Base-by-base conservation (phyloP, 2,797 vertebrate species). In the Gymnopithys bicolor region DNA sequence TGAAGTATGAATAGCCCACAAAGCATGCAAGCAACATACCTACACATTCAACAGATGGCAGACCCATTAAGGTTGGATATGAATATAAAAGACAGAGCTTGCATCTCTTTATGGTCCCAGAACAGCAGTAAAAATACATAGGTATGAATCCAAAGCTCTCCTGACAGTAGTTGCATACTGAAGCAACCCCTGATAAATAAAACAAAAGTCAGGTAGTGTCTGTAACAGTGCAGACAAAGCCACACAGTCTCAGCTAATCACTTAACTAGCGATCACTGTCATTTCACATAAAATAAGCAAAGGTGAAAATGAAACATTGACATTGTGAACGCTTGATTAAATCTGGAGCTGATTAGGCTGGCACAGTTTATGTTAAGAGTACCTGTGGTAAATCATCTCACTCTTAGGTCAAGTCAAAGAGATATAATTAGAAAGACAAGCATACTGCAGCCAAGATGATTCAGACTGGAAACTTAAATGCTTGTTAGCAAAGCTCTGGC, bases 371-470 rank as follows among this genome's bases (percentile, higher is more conserved):
- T 84, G 63, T 84, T 88, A 91, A 92, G 79, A 78, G 68, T 67
- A 71, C 52, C 89, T 60, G 94, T 93, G 90, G 76, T 87, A 94
- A 95, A 96, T 94, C 80, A 88, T 93, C 63, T 92, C 70, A 60
- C 51, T 87, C 68, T 49, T 84, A 79, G 95, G 93, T 97, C 84
- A 93, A 93, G 81, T 86, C 73, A 78, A 74, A 93, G 80, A 92
- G 60, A 84, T 64, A 83, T 76, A 94, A 92, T 94, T 95, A 95
- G 64, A 96, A 95, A 95, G 94, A 93, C 93, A 93, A 96, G 85
- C 58, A 83, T 80, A 78, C 67, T 84, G 74, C 60, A 84, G 60
- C 67, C 85, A 90, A 74, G 74, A 89, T 67, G 33, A 95, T 81
- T 94, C 60, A 73, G 76, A 80, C 51, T 80, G 25, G 83, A 92